Conservation (phyloP, 2,888 invertebrate species). For the Lithophane semibrunnea region DNA sequence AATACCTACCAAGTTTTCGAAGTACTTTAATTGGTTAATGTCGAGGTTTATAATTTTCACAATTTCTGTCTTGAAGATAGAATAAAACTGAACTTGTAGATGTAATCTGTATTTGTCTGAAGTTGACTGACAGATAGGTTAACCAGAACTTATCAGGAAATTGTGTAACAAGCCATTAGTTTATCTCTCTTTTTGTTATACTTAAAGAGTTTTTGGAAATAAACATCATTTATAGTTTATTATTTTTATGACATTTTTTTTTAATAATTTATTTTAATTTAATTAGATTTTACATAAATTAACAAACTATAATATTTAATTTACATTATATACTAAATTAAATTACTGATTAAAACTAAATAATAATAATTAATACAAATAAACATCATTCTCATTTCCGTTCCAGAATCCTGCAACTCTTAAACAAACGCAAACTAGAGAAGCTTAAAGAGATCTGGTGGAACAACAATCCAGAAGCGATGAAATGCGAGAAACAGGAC, state of each 20-base stretch:
- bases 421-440: conserved; percentile 98
- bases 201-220: too few species aligned
- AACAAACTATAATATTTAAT: too few species aligned
- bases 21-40: not conserved
- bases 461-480: conserved; percentile 95
- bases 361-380: too few species aligned
- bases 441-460: conserved; percentile 99
- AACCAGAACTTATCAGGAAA: not conserved
- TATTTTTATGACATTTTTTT: too few species aligned
- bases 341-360: too few species aligned
- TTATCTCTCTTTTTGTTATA: not conserved
- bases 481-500: conserved; percentile 95
- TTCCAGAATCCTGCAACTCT: conserved; percentile 94
- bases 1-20: not conserved
- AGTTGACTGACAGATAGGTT: not conserved
- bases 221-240: too few species aligned
- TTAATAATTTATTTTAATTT: too few species aligned
- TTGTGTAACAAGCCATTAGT: not conserved
- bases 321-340: too few species aligned
- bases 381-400: not conserved
- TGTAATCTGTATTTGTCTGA: not conserved
- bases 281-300: too few species aligned
- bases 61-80: not conserved
- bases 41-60: not conserved
- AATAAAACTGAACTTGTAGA: not conserved